These are phyloP conservation scores for Phalanger gymnotis DNA, from an alignment of 2,797 vertebrate genomes.

Conservation along the genomic window DNA sequence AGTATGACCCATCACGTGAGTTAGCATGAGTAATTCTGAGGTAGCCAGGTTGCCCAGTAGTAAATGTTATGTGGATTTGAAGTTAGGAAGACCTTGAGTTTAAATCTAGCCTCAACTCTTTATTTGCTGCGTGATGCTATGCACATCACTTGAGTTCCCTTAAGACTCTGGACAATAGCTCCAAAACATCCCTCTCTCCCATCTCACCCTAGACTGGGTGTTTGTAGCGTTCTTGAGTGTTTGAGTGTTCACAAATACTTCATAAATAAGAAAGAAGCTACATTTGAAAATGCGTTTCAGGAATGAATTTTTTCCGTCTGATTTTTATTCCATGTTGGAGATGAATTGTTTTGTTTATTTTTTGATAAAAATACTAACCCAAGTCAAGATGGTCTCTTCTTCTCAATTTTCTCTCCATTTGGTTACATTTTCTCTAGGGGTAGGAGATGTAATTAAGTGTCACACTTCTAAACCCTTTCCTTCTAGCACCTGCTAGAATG, in stretches of 20 bases:
- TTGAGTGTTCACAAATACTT: not conserved
- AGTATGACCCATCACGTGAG: not conserved
- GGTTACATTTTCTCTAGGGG: not conserved
- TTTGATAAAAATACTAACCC: not conserved
- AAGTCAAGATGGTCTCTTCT: not conserved
- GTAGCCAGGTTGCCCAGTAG: not conserved
- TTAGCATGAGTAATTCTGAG: not conserved
- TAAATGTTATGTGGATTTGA: not conserved
- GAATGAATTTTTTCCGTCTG: not conserved
- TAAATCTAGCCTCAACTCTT: not conserved
- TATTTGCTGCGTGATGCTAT: not conserved
- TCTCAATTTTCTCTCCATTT: not conserved
- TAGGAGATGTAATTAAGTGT: constrained; percentile 49
- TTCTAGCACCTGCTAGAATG: constrained; percentile 13
- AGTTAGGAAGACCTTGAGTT: not conserved
- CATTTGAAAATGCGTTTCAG: constrained; percentile 41
- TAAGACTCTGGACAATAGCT: not conserved
- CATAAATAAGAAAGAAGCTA: constrained; percentile 46
- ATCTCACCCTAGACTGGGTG: not conserved
- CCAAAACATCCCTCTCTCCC: not conserved
- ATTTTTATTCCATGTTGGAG: constrained; percentile 10
- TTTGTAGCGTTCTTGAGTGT: not conserved
- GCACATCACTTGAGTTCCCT: not conserved
- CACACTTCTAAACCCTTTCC: constrained; percentile 41
- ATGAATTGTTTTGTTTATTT: not conserved